Evolutionary conservation across 2,797 vertebrate genomes (phyloP).

Genomic region (Platyrinchus mystaceus): DNA sequence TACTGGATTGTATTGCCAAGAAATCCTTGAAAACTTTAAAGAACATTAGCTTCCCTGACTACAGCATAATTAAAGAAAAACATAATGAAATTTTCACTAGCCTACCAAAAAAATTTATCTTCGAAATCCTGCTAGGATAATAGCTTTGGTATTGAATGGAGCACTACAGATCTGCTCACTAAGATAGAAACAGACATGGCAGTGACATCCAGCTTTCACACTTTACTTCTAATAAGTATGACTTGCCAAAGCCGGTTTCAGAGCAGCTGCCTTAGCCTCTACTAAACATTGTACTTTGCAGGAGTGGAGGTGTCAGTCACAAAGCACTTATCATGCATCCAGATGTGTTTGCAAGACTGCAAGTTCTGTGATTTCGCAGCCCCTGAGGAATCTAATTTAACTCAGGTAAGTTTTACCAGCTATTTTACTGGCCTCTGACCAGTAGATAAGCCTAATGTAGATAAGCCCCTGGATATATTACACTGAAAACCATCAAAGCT

Average conservation of each 20-base stretch:
- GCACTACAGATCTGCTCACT: background rate
- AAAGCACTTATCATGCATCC: background rate
- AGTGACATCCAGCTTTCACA: background rate
- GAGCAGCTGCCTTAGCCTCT: background rate
- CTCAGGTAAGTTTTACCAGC: background rate
- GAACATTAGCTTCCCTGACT: background rate
- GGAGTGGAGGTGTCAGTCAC: background rate
- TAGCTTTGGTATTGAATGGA: background rate
- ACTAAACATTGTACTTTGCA: background rate
- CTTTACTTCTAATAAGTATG: background rate
- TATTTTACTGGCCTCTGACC: background rate
- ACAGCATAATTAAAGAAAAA: background rate
- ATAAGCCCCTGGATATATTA: background rate
- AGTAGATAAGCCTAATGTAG: accelerated
- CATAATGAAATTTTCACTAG: background rate
- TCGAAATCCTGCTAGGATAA: background rate
- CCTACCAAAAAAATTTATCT: background rate
- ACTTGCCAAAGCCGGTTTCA: background rate
- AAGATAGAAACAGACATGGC: background rate
- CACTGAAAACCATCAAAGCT: background rate
- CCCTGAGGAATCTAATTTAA: background rate
- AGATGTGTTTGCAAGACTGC: background rate
- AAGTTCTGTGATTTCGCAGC: background rate
- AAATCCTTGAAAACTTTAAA: background rate
- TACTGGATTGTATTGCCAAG: background rate